Evolutionary conservation across 1,140 invertebrate species (phyloP), one percentile per base, ranked within the genome.

Genomic region (Dinoponera quadriceps): DNA sequence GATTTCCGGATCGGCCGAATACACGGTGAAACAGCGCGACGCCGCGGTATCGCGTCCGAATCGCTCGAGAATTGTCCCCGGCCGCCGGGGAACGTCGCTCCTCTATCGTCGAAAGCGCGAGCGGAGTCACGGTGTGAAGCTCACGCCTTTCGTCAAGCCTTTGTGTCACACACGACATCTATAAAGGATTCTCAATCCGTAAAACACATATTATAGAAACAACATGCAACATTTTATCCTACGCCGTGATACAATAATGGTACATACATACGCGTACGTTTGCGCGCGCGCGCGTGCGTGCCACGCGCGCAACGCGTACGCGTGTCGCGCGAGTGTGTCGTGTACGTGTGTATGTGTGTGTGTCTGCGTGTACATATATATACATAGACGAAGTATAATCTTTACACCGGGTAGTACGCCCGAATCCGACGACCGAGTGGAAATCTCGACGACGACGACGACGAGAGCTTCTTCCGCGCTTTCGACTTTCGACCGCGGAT

Each of bases 221-320:
- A 94, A 94, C 93, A 94, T 94, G 92, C 92, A 94, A 94, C 93
- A 94, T 93, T 94, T 94, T 93, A 93, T 88, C 89, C 92, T 94
- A 93, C 88, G 84, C 86, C 90, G 88, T 93, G 89, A 90, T 93
- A 92, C 85, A 90, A 92, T 93, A 89, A 90, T 88, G 83, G 82
- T 88, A 85, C 85, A 83, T 89, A 87, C 83, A 86, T 62, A 80
- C 63, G 87, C 84, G 82, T 84, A 90, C 84, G 83, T 48, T 51
- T n/a, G 71, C 57, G 60, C 27, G 29, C 49, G 75, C 63, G 69
- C 38, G 82, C 38, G 9, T 9, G 18, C 51, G 55, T 27, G 57
- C 49, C 51, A 55, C 59, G 72, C 33, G 68, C 48, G 48, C 57
- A 69, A 73, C 72, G 73, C 60, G 73, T 59, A 78, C 74, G 69